Evolutionary conservation across 2,888 invertebrate genomes (phyloP).

Genomic region (Reticulitermes lucifugus): DNA sequence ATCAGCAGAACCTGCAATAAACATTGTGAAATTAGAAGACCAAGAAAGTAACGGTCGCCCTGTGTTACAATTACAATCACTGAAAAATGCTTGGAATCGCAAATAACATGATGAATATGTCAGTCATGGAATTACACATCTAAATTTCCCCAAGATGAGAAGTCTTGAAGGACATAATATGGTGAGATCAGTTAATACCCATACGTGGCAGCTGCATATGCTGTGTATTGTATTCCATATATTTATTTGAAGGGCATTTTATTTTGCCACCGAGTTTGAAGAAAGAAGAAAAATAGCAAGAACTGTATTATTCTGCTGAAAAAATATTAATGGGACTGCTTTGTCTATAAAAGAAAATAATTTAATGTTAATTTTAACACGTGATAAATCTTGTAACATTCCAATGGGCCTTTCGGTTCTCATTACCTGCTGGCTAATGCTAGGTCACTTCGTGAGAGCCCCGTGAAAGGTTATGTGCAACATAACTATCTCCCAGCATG

Average conservation of each 20-base stretch:
- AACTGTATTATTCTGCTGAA: background rate
- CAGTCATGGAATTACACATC: background rate
- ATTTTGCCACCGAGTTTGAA: slow-evolving; percentile 1
- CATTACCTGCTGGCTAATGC: background rate
- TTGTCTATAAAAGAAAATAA: background rate
- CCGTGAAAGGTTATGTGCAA: background rate
- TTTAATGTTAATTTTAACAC: background rate
- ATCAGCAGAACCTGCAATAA: too few species aligned
- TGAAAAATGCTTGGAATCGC: too few species aligned
- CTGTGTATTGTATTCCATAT: background rate
- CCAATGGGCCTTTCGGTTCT: background rate
- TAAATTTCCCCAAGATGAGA: background rate
- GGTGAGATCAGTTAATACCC: background rate
- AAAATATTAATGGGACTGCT: background rate
- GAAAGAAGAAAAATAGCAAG: background rate
- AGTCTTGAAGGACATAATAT: background rate
- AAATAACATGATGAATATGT: background rate
- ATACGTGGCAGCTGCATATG: background rate
- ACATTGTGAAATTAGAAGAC: too few species aligned
- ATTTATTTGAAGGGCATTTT: background rate
- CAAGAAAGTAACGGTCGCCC: too few species aligned
- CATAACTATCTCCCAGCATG: background rate
- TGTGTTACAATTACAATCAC: too few species aligned
- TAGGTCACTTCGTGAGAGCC: background rate
- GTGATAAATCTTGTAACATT: slow-evolving; percentile 7